These are phyloP conservation scores for Galemys pyrenaicus DNA, from an alignment of 2,113 vertebrate genomes.

Conservation along the genomic window DNA sequence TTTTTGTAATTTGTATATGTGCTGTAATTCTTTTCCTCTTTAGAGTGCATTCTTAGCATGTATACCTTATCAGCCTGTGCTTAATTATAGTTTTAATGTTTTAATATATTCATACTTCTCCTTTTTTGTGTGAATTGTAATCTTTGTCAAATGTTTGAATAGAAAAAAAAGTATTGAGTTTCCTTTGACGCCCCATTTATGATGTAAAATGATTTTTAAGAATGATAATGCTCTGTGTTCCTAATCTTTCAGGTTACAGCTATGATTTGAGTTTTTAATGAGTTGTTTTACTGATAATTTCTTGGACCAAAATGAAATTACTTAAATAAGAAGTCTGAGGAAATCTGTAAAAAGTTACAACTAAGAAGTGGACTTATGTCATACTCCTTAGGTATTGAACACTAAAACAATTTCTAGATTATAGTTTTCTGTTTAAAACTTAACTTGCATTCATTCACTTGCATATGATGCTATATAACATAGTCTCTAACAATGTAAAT, in stretches of 20 bases:
- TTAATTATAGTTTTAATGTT: constrained; percentile 11
- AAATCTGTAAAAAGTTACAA: neutral
- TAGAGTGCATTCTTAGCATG: neutral
- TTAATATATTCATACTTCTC: neutral
- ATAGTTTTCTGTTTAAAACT: neutral
- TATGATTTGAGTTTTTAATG: neutral
- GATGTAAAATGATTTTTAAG: neutral
- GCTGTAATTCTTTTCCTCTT: neutral
- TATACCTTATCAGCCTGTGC: neutral
- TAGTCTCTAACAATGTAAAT: neutral
- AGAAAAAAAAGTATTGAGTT: neutral
- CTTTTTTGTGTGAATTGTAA: neutral
- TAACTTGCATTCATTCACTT: neutral
- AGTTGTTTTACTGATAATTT: neutral
- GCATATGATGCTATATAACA: neutral
- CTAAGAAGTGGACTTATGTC: neutral
- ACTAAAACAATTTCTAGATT: neutral
- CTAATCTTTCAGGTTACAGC: neutral
- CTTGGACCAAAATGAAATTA: neutral
- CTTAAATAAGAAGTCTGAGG: neutral
- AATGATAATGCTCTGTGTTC: neutral
- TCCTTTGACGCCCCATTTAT: neutral
- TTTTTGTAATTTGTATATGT: neutral
- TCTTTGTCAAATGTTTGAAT: neutral
- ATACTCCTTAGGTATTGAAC: neutral